Evolutionary conservation across 2,797 vertebrate genomes (phyloP).

Genomic region (Coccyzus lansbergi): DNA sequence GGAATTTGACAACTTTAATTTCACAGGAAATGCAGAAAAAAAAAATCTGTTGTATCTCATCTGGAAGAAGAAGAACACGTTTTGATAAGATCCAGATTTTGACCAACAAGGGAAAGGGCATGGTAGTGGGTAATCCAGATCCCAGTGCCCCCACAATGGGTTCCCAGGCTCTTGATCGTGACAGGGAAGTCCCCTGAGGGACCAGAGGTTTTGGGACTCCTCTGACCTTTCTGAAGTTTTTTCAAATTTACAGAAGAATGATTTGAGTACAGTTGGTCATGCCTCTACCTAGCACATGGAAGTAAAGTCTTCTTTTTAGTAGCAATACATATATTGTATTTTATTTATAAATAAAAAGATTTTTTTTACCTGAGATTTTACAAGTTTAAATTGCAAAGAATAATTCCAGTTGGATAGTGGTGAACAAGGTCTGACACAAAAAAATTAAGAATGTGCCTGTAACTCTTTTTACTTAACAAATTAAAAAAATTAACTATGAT

Average conservation of each 20-base stretch:
- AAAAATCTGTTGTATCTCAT: not conserved
- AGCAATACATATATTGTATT: not conserved
- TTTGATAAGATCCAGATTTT: not conserved
- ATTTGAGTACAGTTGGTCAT: not conserved
- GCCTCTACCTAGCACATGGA: not conserved
- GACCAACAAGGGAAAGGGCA: not conserved
- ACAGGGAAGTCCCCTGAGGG: not conserved
- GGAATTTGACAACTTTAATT: not conserved
- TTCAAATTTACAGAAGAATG: not conserved
- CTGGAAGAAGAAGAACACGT: not conserved
- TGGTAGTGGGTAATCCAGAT: not conserved
- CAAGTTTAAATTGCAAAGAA: conserved; percentile 74
- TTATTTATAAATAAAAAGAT: conserved; percentile 36
- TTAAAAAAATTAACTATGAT: too few species aligned
- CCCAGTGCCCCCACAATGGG: not conserved
- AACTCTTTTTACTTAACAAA: too few species aligned
- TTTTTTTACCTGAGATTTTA: conserved; percentile 82
- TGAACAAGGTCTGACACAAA: not conserved
- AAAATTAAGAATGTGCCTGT: too few species aligned
- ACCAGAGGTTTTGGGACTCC: not conserved
- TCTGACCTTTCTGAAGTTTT: not conserved
- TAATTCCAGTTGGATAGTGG: conserved; percentile 79
- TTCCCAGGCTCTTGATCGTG: not conserved
- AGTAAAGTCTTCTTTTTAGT: not conserved
- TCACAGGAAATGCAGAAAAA: not conserved